A percentile compares a stretch with the other conserved stretches of the same genome.
These are phyloP conservation scores for Saguinus imperator DNA, from an alignment of 2,113 vertebrate genomes.

Conservation along the genomic window DNA sequence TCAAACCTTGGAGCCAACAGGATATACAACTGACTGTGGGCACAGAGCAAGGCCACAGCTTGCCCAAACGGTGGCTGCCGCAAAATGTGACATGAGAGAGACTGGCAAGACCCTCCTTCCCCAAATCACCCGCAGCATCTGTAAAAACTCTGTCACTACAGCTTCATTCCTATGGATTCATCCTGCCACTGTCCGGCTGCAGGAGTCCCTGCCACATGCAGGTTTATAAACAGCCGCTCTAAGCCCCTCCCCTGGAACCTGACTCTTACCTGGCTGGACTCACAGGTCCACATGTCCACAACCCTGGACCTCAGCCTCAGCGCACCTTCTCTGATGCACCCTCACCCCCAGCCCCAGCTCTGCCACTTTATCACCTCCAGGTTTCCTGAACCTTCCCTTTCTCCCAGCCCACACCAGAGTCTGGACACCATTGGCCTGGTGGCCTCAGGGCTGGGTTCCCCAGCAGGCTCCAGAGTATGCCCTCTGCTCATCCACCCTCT, in stretches of 20 bases:
- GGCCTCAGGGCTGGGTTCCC: not conserved
- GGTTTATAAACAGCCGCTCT: not conserved
- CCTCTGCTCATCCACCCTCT: rapidly evolving
- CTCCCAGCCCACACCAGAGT: not conserved
- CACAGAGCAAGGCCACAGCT: rapidly evolving
- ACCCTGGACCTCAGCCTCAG: not conserved
- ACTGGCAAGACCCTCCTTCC: rapidly evolving
- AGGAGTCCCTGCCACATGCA: rapidly evolving
- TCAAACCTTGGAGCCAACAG: not conserved
- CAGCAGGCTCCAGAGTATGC: rapidly evolving
- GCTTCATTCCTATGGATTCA: not conserved
- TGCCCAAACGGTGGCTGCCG: rapidly evolving
- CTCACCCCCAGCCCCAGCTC: rapidly evolving
- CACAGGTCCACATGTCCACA: rapidly evolving
- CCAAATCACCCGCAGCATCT: no score
- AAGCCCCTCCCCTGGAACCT: not conserved
- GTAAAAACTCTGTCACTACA: not conserved
- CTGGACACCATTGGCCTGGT: rapidly evolving
- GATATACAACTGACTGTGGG: not conserved
- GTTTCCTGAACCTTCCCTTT: not conserved
- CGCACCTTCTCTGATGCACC: not conserved
- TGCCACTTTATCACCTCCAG: rapidly evolving
- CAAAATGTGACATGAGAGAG: not conserved
- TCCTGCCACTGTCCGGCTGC: not conserved
- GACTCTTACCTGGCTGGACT: not conserved